Conservation (phyloP, 2,113 vertebrate genomes). For the Pan troglodytes region NHGRI_mPanTro3-v2.1_pri NC_072410.2:58457001-58457500, state of each 20-base stretch:
- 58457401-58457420: slow-evolving; percentile 27
- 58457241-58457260: not conserved
- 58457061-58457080: not conserved
- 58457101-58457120: not conserved
- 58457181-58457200: not conserved
- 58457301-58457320: not conserved
- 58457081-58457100: not conserved
- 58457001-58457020: not conserved
- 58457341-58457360: not conserved
- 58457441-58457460: slow-evolving; percentile 70
- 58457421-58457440: slow-evolving; percentile 51
- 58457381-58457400: not conserved
- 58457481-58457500: slow-evolving; percentile 67
- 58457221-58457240: not conserved
- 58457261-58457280: not conserved
- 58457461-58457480: slow-evolving; percentile 75
- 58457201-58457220: not conserved
- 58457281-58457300: not conserved
- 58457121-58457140: not conserved
- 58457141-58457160: not conserved
- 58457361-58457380: not conserved
- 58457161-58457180: not conserved
- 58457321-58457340: slow-evolving; percentile 2
- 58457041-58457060: not conserved
- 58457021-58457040: not conserved